Conservation (phyloP, 2,888 invertebrate species). For the Masnerella sp. region DNA sequence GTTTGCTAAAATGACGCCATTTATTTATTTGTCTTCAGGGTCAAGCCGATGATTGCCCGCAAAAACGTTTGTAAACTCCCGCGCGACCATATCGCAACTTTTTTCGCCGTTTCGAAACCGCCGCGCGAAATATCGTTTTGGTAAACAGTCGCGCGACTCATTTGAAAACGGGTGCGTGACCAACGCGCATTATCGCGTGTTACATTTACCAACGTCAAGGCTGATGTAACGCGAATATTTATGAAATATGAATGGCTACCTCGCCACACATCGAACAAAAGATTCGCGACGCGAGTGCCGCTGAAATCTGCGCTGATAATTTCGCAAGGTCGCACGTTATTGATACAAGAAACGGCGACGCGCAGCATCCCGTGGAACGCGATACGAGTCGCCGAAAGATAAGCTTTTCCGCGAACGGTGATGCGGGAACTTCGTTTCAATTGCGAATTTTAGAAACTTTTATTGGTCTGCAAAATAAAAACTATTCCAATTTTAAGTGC, state of each 20-base stretch:
- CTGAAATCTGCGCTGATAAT: conserved; percentile 61
- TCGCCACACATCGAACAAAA: conserved; percentile 59
- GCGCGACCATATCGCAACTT: conserved; percentile 23
- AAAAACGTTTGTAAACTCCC: conserved; percentile 27
- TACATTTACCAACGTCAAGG: conserved; percentile 58
- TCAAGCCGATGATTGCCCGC: conserved; percentile 35
- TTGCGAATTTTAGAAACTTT: no score
- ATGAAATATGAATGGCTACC: conserved; percentile 62
- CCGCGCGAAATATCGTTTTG: conserved; percentile 30
- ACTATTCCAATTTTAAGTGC: no score
- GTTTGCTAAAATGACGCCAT: conserved; percentile 32
- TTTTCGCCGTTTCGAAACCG: not conserved
- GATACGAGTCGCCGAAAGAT: conserved; percentile 17
- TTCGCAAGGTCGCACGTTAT: conserved; percentile 56
- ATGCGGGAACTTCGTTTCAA: no score
- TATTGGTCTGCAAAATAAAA: no score
- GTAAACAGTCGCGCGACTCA: conserved; percentile 26
- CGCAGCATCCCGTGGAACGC: conserved; percentile 39
- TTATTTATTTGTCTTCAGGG: conserved; percentile 41
- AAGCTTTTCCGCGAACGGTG: conserved; percentile 35
- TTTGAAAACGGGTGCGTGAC: conserved; percentile 54
- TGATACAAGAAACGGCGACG: conserved; percentile 43
- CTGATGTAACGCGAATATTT: conserved; percentile 57
- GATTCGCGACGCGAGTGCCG: conserved; percentile 53
- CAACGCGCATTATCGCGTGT: conserved; percentile 56